Evolutionary conservation across 2,888 invertebrate species (phyloP), one percentile per base, ranked within the genome.

Genomic region (Drosophila yooni): DNA sequence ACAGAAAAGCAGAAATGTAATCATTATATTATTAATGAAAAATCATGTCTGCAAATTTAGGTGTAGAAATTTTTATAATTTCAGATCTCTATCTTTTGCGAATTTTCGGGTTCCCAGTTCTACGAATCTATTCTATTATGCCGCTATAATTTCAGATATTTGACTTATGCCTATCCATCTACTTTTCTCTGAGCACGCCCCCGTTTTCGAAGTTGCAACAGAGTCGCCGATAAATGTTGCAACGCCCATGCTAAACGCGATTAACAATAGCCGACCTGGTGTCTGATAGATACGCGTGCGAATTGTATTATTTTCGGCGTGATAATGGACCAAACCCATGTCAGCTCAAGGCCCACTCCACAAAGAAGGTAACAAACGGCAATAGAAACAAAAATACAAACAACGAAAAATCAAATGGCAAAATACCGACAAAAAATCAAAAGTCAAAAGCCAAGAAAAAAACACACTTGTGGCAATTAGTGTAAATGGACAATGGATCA

Each of bases 271-370:
- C 61, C 68, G 79, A 82, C 82, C 74, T 73, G 73, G 38, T 79
- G 79, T 76, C 89, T 89, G 89, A 83, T 85, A 85, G 81, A 89
- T 87, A 85, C 79, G 74, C 81, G 82, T 88, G 79, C 88, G 83
- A 88, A 89, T 89, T 83, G 61, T 89, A 79, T 81, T 81, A 81
- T 76, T 74, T 4, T 38, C 60, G 62, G 67, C 67, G 70, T 81
- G 73, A 54, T 81, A 74, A 76, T 64, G 48, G 71, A 18, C 69
- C 58, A 75, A 78, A 69, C 76, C 72, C 74, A 72, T 63, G 69
- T 70, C 81, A 73, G 81, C 56, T 60, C 66, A 76, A 80, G 71
- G 79, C 74, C 83, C 83, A 83, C 88, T 88, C 83, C 70, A 46
- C 46, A 72, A 74, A 27, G 54, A 73, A 71, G 66, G 64, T 46